Percentiles rank a stretch among this genome's conserved stretches.
Conservation (phyloP, 2,113 vertebrate genomes). For the Plecotus auritus region DNA sequence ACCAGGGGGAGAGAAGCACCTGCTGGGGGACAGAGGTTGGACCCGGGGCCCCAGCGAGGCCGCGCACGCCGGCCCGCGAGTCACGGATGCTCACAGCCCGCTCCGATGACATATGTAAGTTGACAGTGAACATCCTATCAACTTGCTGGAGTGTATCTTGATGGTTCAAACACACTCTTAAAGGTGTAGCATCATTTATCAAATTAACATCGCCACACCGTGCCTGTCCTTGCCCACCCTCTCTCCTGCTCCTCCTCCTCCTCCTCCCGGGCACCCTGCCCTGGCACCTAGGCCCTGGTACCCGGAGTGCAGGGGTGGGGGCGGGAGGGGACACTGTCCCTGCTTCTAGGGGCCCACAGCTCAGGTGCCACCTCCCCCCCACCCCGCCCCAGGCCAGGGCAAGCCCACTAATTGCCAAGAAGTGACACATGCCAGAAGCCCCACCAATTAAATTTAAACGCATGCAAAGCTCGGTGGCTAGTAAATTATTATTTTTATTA, state of each 20-base stretch:
- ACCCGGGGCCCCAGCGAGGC: background rate
- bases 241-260: background rate
- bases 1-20: background rate
- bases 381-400: slow-evolving; percentile 49
- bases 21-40: background rate
- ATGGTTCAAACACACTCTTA: slow-evolving; percentile 78
- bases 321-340: background rate
- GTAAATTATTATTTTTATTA: slow-evolving; percentile 75
- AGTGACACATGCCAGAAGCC: slow-evolving; percentile 79
- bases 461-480: slow-evolving; percentile 76
- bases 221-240: background rate
- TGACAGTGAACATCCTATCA: slow-evolving; percentile 78
- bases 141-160: slow-evolving; percentile 77
- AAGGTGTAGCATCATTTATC: slow-evolving; percentile 74
- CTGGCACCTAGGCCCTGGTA: background rate
- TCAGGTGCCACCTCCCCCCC: background rate
- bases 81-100: slow-evolving; percentile 53
- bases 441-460: slow-evolving; percentile 80
- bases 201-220: slow-evolving; percentile 68
- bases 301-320: background rate
- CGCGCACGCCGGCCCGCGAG: background rate
- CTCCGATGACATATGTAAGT: slow-evolving; percentile 74
- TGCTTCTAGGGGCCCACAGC: background rate
- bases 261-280: background rate
- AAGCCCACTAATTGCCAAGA: slow-evolving; percentile 72